phyloP scores from a whole-genome alignment of 2,113 vertebrate species.

The Egretta garzetta region DNA sequence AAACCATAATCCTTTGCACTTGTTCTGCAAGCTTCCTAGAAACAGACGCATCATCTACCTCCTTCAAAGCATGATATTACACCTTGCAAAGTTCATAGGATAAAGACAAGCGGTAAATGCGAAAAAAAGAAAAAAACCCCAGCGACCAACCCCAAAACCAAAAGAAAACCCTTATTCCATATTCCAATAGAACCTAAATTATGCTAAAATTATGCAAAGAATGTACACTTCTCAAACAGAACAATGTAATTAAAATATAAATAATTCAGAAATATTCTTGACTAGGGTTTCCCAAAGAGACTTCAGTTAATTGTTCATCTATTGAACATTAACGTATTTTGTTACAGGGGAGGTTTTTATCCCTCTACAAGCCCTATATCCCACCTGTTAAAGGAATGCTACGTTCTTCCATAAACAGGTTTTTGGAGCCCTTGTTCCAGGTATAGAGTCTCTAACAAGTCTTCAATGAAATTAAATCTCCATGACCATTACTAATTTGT shows the following conservation, averaged over 20 bases:
- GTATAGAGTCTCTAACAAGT: not conserved
- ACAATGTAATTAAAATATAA: slow-evolving; percentile 32
- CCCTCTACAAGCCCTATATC: not conserved
- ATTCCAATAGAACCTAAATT: not conserved
- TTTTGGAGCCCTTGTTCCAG: not conserved
- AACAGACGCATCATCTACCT: not conserved
- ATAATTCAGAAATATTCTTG: slow-evolving; percentile 49
- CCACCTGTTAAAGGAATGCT: not conserved
- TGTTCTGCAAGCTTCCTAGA: not conserved
- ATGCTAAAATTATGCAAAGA: not conserved
- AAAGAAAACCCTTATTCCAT: not conserved
- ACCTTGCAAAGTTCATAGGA: not conserved
- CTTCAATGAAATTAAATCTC: not conserved
- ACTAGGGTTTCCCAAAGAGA: not conserved
- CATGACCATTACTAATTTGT: not conserved
- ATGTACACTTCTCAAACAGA: not conserved
- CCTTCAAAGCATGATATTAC: not conserved
- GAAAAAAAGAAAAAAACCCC: not conserved
- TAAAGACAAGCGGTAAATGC: not conserved
- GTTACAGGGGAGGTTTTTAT: not conserved
- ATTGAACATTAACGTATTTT: not conserved
- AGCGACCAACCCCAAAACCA: not conserved
- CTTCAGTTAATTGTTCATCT: slow-evolving; percentile 3
- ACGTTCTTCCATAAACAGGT: not conserved
- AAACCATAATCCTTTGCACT: not conserved